Evolutionary conservation across 2,113 vertebrate species (phyloP).

Genomic region (Macaca fascicularis): T2T-MFA8v1.1 NC_088380.1:25628001-25628500

Average conservation of each 20-base stretch:
- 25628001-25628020: neutral
- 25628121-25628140: neutral
- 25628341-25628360: neutral
- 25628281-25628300: conserved; percentile 11
- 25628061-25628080: neutral
- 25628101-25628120: neutral
- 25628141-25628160: neutral
- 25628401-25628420: neutral
- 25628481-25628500: conserved; percentile 36
- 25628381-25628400: neutral
- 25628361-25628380: neutral
- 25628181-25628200: neutral
- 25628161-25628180: neutral
- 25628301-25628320: neutral
- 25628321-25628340: neutral
- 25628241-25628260: neutral
- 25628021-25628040: neutral
- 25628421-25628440: neutral
- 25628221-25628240: neutral
- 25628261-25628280: neutral
- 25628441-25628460: neutral
- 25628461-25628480: neutral
- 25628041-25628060: neutral
- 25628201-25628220: neutral
- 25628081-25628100: neutral